Percentiles rank a stretch among this genome's conserved stretches.
These are phyloP conservation scores for Todiramphus chloris DNA, from an alignment of 2,113 vertebrate species.

Conservation along the genomic window DNA sequence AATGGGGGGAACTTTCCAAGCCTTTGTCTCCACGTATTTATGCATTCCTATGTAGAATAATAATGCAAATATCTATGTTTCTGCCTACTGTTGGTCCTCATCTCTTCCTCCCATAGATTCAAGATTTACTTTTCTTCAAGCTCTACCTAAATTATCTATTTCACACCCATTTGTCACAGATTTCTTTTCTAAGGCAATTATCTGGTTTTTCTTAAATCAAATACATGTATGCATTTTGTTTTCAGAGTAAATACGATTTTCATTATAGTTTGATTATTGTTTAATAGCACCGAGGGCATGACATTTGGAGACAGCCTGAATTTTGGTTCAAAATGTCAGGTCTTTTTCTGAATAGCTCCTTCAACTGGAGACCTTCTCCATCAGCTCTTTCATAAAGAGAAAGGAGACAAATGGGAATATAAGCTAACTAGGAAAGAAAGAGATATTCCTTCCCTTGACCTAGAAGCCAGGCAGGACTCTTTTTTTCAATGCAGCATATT, in stretches of 20 bases:
- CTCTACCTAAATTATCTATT: background rate
- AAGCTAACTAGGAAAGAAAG: slow-evolving; percentile 32
- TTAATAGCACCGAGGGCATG: background rate
- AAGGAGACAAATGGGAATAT: slow-evolving; percentile 26
- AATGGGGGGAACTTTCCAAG: background rate
- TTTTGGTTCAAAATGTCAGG: slow-evolving; percentile 14
- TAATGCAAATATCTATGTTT: background rate
- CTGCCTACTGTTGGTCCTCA: background rate
- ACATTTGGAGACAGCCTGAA: background rate
- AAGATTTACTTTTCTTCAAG: background rate
- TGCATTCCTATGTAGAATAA: background rate
- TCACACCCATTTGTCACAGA: background rate
- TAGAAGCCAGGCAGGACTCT: slow-evolving; percentile 35
- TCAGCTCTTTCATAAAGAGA: slow-evolving; percentile 31
- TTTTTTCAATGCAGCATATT: slow-evolving; percentile 21
- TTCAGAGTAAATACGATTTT: background rate
- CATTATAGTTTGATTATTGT: background rate
- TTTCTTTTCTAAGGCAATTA: background rate
- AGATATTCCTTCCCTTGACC: slow-evolving; percentile 66
- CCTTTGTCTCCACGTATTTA: accelerated
- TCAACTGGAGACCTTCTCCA: slow-evolving; percentile 34
- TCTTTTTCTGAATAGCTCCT: slow-evolving; percentile 45
- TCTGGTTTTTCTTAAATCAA: background rate
- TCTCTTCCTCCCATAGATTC: background rate
- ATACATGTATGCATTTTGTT: background rate